phyloP scores from a whole-genome alignment of 2,113 vertebrate species.

The Blennius ocellaris region DNA sequence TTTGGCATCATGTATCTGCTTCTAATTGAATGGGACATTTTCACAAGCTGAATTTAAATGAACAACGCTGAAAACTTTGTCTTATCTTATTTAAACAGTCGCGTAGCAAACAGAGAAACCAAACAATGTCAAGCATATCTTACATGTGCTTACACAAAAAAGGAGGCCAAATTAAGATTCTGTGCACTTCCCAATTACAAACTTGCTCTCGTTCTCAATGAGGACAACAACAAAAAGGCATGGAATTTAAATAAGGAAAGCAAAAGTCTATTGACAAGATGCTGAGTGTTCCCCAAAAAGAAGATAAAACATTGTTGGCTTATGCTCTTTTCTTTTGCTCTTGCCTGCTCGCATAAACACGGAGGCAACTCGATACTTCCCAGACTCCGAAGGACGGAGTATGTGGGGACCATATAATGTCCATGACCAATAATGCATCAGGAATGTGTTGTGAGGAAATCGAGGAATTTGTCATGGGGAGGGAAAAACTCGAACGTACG shows the following conservation, averaged over 20 bases:
- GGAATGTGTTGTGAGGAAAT: constrained; percentile 79
- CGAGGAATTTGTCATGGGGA: constrained; percentile 78
- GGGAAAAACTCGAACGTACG: constrained; percentile 52
- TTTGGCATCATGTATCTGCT: constrained; percentile 17
- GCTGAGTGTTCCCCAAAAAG: constrained; percentile 15
- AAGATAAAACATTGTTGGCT: constrained; percentile 19
- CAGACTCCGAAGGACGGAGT: constrained; percentile 47
- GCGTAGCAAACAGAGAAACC: neutral
- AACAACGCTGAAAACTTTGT: neutral
- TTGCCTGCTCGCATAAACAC: constrained; percentile 25
- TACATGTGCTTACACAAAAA: neutral
- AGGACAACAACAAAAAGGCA: constrained; percentile 1
- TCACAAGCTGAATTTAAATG: constrained; percentile 14
- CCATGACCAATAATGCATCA: constrained; percentile 78
- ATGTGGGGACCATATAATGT: constrained; percentile 64
- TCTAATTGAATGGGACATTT: constrained; percentile 29
- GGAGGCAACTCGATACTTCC: constrained; percentile 54
- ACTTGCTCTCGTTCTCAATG: constrained; percentile 1
- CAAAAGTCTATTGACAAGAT: constrained; percentile 4
- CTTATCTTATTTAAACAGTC: constrained; percentile 15
- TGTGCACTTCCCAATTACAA: neutral
- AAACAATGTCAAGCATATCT: neutral
- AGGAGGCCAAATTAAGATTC: neutral
- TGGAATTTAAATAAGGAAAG: constrained; percentile 10
- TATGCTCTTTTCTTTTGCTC: neutral